phyloP scores from a whole-genome alignment of 2,113 vertebrate species.

The Archilochus colubris region DNA sequence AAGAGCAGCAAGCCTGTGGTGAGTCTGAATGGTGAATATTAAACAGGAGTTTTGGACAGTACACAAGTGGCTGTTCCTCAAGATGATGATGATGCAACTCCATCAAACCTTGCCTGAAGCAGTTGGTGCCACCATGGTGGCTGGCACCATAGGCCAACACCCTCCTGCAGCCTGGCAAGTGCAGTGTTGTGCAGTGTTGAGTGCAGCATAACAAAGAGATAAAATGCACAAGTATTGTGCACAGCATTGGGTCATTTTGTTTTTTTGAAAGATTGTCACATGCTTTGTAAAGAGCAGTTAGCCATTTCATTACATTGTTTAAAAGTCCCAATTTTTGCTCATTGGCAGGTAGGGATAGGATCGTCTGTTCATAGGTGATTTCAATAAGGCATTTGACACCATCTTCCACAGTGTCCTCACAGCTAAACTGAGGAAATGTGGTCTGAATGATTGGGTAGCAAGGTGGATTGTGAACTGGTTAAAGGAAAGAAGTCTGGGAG shows the following conservation, averaged over 20 bases:
- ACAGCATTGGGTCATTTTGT: fast-evolving
- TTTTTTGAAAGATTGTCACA: background rate
- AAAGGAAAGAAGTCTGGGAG: no score
- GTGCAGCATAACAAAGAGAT: background rate
- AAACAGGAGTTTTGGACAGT: background rate
- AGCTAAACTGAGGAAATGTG: no score
- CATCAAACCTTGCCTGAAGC: background rate
- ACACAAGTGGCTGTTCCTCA: background rate
- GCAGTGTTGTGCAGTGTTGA: background rate
- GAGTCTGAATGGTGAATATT: background rate
- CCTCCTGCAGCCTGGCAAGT: background rate
- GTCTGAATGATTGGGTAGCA: no score
- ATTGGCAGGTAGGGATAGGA: background rate
- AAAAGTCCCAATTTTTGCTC: background rate
- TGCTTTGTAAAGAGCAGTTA: background rate
- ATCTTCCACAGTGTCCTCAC: no score
- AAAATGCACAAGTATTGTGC: background rate
- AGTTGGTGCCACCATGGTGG: background rate
- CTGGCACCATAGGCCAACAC: background rate
- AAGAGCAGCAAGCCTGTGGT: background rate
- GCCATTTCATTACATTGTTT: background rate
- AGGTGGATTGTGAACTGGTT: no score
- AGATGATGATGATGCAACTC: background rate
- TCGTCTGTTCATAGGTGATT: fast-evolving
- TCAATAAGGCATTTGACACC: no score